phyloP scores from a whole-genome alignment of 2,113 vertebrate genomes.

The Melanotaenia duboulayi region DNA sequence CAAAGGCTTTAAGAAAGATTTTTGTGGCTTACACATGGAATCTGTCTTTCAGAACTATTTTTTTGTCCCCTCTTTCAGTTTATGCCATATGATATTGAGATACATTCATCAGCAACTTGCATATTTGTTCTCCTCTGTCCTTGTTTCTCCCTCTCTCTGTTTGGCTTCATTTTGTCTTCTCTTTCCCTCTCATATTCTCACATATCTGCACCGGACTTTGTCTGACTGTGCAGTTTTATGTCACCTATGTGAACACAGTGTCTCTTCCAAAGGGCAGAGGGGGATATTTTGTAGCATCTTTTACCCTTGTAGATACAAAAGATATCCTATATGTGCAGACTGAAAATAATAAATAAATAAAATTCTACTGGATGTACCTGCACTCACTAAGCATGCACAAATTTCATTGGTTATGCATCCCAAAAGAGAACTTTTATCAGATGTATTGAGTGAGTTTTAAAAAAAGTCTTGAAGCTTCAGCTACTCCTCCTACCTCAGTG shows the following conservation, averaged over 20 bases:
- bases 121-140: conserved; percentile 20
- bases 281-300: conserved; percentile 34
- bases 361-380: neutral
- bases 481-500: neutral
- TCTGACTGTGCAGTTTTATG: conserved; percentile 61
- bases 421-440: neutral
- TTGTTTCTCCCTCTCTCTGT: conserved; percentile 50
- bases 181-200: conserved; percentile 46
- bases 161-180: neutral
- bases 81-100: conserved; percentile 6
- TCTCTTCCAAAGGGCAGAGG: conserved; percentile 43
- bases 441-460: neutral
- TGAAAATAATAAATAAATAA: neutral
- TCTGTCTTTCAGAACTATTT: neutral
- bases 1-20: conserved; percentile 6
- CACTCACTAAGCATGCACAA: neutral
- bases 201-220: conserved; percentile 50
- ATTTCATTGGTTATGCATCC: neutral
- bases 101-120: conserved; percentile 27
- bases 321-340: neutral
- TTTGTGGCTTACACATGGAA: neutral
- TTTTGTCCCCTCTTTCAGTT: conserved; percentile 1
- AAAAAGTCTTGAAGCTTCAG: too few relatives aligned
- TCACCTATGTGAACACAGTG: conserved; percentile 36
- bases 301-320: conserved; percentile 4